Evolutionary conservation across 2,888 invertebrate species (phyloP).

Genomic region (Boloria euphrosyne): DNA sequence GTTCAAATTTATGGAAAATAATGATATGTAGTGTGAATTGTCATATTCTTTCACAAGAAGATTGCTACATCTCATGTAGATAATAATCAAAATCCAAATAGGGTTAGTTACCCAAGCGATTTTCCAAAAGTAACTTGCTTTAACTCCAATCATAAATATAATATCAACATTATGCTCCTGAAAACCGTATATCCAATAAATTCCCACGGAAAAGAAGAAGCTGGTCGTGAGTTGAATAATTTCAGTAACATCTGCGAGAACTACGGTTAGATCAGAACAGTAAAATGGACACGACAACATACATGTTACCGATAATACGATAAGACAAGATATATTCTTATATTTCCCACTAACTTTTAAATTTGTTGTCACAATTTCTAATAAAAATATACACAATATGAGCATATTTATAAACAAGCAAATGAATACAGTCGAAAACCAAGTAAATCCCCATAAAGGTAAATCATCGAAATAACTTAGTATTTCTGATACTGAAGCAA

Average conservation of each 20-base stretch:
- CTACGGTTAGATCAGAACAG: slow-evolving; percentile 63
- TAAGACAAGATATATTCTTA: slow-evolving; percentile 47
- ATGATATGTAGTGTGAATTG: slow-evolving; percentile 49
- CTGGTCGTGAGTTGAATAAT: slow-evolving; percentile 61
- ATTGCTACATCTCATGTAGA: slow-evolving; percentile 48
- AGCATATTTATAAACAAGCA: slow-evolving; percentile 62
- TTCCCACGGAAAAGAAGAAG: slow-evolving; percentile 60
- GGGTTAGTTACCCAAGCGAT: slow-evolving; percentile 64
- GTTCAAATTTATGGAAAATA: slow-evolving; percentile 46
- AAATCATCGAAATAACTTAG: slow-evolving; percentile 62
- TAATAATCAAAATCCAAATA: slow-evolving; percentile 48
- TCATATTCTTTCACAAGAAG: slow-evolving; percentile 45
- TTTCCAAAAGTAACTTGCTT: slow-evolving; percentile 68
- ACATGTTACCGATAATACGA: slow-evolving; percentile 49
- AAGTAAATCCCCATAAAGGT: slow-evolving; percentile 62
- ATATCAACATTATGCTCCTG: slow-evolving; percentile 68
- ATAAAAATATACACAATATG: slow-evolving; percentile 59
- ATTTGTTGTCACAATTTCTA: slow-evolving; percentile 48
- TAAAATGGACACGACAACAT: slow-evolving; percentile 60
- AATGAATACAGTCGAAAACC: slow-evolving; percentile 61
- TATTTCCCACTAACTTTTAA: slow-evolving; percentile 46
- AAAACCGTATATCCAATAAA: slow-evolving; percentile 72
- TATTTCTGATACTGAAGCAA: slow-evolving; percentile 64
- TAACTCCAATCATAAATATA: slow-evolving; percentile 74
- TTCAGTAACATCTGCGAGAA: slow-evolving; percentile 56